Evolutionary conservation across 1,140 invertebrate species (phyloP), one percentile per base, ranked within the genome.

Genomic region (Drosophila pruinosa): DNA sequence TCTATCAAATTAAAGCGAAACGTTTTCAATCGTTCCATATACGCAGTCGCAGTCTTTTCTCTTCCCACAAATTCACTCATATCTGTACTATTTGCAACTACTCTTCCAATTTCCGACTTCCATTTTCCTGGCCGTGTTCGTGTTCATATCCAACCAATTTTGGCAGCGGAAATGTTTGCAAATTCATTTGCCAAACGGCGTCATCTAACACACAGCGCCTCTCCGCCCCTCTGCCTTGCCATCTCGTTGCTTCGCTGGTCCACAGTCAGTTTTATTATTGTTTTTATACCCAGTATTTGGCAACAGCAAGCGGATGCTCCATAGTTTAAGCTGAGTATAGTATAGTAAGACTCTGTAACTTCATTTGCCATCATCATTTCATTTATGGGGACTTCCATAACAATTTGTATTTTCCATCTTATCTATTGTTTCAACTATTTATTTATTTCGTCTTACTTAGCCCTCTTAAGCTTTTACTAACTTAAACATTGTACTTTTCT

Each of bases 121-220:
- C 14, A 31, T 24, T 47, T 24, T 64, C 22, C 19, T 61, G 59
- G 71, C 56, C 76, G 45, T 54, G 39, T 62, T 48, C 57, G 57
- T 69, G 64, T 61, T 75, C 76, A 62, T 76, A 70, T 86, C 69
- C 73, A 74, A 67, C 77, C 81, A 86, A 86, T 86, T 86, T 86
- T 63, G 64, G 57, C 65, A 65, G 62, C 81, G 81, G 81, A 86
- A 86, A 85, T 85, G 80, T 73, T 85, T 85, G 80, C 80, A 85
- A 85, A 86, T 86, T 86, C 81, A 86, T 86, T 86, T 86, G 82
- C 59, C 81, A 77, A 85, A 81, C 76, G 81, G 77, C 81, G 64
- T 63, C 65, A 76, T 88, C 81, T 78, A 86, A 86, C 82, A 81
- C 81, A 67, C 47, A 58, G 14, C n/a, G 4, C 12, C 15, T 2